These are phyloP conservation scores for Microtus ochrogaster DNA, from an alignment of 2,113 vertebrate species.

Conservation along the genomic window DNA sequence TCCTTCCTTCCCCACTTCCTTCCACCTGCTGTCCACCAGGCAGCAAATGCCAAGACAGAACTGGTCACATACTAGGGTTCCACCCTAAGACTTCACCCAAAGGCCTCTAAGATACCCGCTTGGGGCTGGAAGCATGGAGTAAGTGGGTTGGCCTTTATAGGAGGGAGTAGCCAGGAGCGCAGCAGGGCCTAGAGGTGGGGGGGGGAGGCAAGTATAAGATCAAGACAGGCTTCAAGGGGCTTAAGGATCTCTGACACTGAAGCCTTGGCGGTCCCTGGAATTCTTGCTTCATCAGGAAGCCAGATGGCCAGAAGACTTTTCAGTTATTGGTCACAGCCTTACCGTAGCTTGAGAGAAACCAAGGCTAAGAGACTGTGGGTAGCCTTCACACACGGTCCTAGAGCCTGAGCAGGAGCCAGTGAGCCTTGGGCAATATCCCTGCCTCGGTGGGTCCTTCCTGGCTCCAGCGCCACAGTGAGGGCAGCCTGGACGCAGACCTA, in stretches of 20 bases:
- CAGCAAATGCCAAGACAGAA: neutral
- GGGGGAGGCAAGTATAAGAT: rapidly evolving
- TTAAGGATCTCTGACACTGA: no score
- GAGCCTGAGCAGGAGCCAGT: neutral
- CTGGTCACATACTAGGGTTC: no score
- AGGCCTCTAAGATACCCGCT: no score
- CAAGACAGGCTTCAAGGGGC: rapidly evolving
- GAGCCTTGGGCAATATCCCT: no score
- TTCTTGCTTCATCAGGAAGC: neutral
- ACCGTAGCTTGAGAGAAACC: neutral
- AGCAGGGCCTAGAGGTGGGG: neutral
- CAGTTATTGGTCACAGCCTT: neutral
- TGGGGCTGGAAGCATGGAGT: neutral
- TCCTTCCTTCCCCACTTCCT: neutral
- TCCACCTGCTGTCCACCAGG: neutral
- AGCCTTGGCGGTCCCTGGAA: rapidly evolving
- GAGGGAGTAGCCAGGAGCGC: neutral
- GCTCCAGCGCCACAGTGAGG: neutral
- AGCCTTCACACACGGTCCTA: neutral
- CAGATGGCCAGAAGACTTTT: neutral
- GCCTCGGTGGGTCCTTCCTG: neutral
- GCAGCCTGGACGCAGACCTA: neutral
- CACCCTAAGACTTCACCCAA: neutral
- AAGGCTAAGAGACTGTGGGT: rapidly evolving
- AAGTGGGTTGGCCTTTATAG: neutral